phyloP scores from a whole-genome alignment of 2,113 vertebrate genomes.

The Pogonocichla stellata region DNA sequence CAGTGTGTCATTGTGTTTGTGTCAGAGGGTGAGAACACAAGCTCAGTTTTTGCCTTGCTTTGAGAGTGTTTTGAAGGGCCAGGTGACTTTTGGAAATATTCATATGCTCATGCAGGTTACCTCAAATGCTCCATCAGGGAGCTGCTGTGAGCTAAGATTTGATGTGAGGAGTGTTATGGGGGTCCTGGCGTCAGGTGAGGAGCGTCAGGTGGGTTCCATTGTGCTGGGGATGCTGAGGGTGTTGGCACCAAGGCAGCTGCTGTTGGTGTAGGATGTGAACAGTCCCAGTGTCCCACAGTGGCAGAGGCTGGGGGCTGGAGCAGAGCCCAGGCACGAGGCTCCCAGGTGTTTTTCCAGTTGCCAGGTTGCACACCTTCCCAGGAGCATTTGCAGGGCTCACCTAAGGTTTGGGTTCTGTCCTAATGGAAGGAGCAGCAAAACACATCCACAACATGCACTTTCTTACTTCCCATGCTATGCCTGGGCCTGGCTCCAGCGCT shows the following conservation, averaged over 20 bases:
- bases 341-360: neutral
- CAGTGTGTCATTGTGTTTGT: fast-evolving
- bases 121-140: neutral
- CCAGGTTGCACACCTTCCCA: neutral
- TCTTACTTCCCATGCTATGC: neutral
- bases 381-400: neutral
- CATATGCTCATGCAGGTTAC: fast-evolving
- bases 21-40: neutral
- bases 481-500: neutral
- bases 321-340: neutral
- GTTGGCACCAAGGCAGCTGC: neutral
- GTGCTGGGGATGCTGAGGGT: neutral
- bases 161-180: neutral
- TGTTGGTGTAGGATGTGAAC: neutral
- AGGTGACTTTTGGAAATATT: neutral
- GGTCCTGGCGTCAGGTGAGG: neutral
- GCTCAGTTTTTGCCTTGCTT: neutral
- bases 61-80: neutral
- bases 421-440: neutral
- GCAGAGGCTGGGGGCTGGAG: neutral
- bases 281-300: fast-evolving
- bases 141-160: neutral
- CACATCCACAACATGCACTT: neutral
- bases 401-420: neutral
- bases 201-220: neutral